Percentiles rank a stretch among this genome's conserved stretches.
phyloP scores from a whole-genome alignment of 2,113 vertebrate species.

The Dicaeum eximium region DNA sequence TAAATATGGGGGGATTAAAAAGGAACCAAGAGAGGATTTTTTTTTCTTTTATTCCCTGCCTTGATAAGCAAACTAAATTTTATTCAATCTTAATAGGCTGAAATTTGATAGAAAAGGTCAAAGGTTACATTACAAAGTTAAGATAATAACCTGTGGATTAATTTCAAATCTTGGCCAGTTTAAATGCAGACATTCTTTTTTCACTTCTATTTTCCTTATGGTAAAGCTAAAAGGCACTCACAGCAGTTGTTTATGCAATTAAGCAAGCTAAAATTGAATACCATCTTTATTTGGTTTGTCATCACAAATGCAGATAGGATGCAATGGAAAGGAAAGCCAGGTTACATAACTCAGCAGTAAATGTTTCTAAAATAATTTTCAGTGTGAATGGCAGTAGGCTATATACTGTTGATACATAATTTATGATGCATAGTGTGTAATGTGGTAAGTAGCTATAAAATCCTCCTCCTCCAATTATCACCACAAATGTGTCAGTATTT shows the following conservation, averaged over 20 bases:
- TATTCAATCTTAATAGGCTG: neutral
- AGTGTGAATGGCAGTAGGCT: neutral
- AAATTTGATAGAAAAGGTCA: neutral
- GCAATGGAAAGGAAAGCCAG: conserved; percentile 26
- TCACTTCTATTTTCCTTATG: neutral
- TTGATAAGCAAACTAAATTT: neutral
- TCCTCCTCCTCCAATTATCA: neutral
- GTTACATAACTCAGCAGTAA: conserved; percentile 39
- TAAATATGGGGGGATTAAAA: neutral
- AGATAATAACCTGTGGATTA: neutral
- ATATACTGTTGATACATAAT: neutral
- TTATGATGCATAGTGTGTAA: neutral
- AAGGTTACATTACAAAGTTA: neutral
- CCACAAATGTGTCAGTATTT: neutral
- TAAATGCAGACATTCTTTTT: neutral
- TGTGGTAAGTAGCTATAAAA: neutral
- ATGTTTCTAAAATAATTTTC: conserved; percentile 28
- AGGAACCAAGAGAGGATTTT: neutral
- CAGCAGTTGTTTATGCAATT: neutral
- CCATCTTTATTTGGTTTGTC: conserved; percentile 42
- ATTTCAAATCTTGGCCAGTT: neutral
- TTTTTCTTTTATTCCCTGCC: neutral
- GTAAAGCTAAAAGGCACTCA: neutral
- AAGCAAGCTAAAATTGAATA: conserved; percentile 11
- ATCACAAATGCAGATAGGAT: conserved; percentile 29